Evolutionary conservation across 2,113 vertebrate genomes (phyloP).

Genomic region (Lepus americanus): DNA sequence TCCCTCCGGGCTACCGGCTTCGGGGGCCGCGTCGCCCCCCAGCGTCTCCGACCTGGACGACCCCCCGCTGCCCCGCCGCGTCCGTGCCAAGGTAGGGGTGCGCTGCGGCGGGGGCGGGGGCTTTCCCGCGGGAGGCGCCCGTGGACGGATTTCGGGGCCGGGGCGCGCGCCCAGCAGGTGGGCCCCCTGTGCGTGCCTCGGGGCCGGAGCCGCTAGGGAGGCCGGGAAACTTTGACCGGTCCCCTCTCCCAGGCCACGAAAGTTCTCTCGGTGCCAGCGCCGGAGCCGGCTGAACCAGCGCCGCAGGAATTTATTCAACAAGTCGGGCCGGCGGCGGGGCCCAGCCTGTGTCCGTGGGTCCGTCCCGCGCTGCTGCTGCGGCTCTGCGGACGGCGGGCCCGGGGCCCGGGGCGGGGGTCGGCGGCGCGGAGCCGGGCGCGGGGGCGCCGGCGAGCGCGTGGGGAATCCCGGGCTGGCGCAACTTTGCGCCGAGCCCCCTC

Average conservation of each 20-base stretch:
- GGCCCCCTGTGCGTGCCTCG: not conserved
- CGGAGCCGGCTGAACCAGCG: slow-evolving; percentile 63
- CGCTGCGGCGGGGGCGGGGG: not conserved
- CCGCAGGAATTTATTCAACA: slow-evolving; percentile 83
- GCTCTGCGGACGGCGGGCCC: slow-evolving; percentile 55
- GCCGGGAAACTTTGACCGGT: slow-evolving; percentile 80
- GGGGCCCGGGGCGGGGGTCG: not conserved
- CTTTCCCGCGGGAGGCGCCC: not conserved
- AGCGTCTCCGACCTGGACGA: slow-evolving; percentile 52
- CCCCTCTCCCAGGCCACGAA: slow-evolving; percentile 76
- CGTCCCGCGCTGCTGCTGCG: not conserved
- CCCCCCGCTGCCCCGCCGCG: slow-evolving; percentile 66
- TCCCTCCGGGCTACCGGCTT: slow-evolving; percentile 38
- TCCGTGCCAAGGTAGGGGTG: slow-evolving; percentile 76
- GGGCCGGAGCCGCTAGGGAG: slow-evolving; percentile 65
- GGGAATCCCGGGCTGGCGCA: slow-evolving; percentile 65
- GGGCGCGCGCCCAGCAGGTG: slow-evolving; percentile 29
- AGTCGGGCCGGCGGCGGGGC: slow-evolving; percentile 73
- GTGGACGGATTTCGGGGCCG: too few species aligned
- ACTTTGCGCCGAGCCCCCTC: slow-evolving; percentile 76
- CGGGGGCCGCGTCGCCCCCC: slow-evolving; percentile 36
- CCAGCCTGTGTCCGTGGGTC: slow-evolving; percentile 18
- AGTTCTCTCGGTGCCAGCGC: slow-evolving; percentile 79
- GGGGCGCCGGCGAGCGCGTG: not conserved
- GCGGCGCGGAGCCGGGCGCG: slow-evolving; percentile 27